A percentile compares a stretch with the other conserved stretches of the same genome.
phyloP scores from a whole-genome alignment of 1,140 invertebrate genomes.

The Zophobas morio region DNA sequence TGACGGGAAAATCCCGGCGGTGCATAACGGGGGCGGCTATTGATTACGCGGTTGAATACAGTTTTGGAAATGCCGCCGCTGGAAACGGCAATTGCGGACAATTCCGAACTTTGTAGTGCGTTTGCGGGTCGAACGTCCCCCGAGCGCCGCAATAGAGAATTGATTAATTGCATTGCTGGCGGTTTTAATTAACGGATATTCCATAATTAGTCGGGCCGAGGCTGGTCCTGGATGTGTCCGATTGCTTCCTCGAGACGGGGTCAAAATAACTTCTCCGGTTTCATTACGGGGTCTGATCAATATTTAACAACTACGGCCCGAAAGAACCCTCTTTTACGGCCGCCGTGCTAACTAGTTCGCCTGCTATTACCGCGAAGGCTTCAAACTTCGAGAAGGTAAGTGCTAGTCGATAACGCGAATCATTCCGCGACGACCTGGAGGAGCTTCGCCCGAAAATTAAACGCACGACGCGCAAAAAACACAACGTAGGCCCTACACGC shows the following conservation, averaged over 20 bases:
- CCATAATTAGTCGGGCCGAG: conserved; percentile 53
- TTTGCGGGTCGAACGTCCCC: conserved; percentile 33
- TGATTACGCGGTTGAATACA: conserved; percentile 16
- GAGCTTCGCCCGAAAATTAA: no score
- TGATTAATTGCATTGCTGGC: conserved; percentile 53
- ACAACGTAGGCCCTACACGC: no score
- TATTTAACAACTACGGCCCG: conserved; percentile 19
- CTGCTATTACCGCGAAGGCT: conserved; percentile 16
- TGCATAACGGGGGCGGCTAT: background rate
- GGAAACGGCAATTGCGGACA: conserved; percentile 37
- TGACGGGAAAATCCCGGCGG: background rate
- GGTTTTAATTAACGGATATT: conserved; percentile 56
- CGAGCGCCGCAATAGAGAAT: conserved; percentile 35
- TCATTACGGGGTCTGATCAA: conserved; percentile 29
- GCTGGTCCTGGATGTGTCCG: conserved; percentile 21
- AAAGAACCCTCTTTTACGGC: conserved; percentile 25
- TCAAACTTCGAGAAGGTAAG: conserved; percentile 7
- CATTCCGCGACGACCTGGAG: background rate
- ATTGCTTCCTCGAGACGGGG: conserved; percentile 10
- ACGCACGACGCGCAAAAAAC: no score
- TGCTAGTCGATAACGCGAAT: conserved; percentile 7
- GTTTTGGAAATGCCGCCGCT: conserved; percentile 13
- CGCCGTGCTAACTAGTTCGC: conserved; percentile 16
- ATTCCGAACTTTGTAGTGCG: conserved; percentile 44
- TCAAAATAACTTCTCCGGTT: conserved; percentile 26